Base-by-base conservation (phyloP, 2,888 invertebrate species). In the Poecilus cupreus region DNA sequence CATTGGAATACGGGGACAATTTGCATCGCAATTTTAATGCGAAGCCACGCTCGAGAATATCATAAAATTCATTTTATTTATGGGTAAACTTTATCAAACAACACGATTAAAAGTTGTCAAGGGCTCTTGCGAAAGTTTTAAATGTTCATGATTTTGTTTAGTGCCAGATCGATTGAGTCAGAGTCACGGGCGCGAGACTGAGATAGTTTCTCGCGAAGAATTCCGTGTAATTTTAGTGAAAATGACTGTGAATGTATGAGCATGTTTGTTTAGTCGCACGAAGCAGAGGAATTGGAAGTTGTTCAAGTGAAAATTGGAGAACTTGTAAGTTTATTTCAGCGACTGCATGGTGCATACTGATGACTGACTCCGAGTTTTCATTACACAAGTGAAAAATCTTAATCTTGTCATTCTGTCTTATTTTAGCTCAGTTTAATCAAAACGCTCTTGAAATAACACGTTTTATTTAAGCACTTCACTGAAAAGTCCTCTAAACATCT, bases 41-140 rank as follows among this genome's bases (percentile, higher is more conserved):
- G 57, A 54, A 51, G 39, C 80, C 70, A 72, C 80, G 80, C 43
- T 70, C 22, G 20, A 49, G 79, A 79, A 80, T 80, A 72, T 80
- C 75, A 81, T 81, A 74, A 81, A 81, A 81, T 81, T 75, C 81
- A 74, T 57, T 74, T 80, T 81, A 81, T 81, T 81, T 81, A 81
- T 81, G 46, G 75, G 32, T 39, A 75, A 81, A 81, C 60, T 81
- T 81, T 81, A 75, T 75, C 81, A 81, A 74, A 81, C 81, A 81
- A 81, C 75, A 54, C 80, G 72, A 80, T 80, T 80, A 72, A 80
- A 79, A 80, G 22, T 80, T 80, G 80, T 54, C 72, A 72, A 54
- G 80, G 80, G 39, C 80, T 72, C 54, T 80, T 54, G 57, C 37
- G 43, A 80, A 72, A 80, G 54, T 72, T 80, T 80, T 80, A 72